These are phyloP conservation scores for Tribolium madens DNA, from an alignment of 1,140 invertebrate genomes.

Conservation along the genomic window DNA sequence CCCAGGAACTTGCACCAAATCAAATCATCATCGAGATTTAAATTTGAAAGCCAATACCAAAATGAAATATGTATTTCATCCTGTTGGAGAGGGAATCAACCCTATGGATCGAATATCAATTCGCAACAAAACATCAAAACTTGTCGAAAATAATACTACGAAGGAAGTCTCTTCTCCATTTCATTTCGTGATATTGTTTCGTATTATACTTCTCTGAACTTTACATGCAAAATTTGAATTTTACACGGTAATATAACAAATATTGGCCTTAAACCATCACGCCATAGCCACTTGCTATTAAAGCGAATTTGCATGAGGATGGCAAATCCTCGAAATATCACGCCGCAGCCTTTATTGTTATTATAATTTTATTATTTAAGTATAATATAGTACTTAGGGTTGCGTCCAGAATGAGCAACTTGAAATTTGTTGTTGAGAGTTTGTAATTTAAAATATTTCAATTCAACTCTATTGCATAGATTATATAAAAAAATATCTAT, in stretches of 20 bases:
- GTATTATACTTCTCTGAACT: constrained; percentile 19
- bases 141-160: constrained; percentile 33
- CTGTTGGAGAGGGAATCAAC: not conserved
- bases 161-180: constrained; percentile 31
- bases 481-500: no score
- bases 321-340: not conserved
- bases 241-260: constrained; percentile 26
- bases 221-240: constrained; percentile 33
- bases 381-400: not conserved
- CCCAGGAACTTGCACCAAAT: constrained; percentile 10
- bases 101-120: constrained; percentile 34
- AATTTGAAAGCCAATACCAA: constrained; percentile 16
- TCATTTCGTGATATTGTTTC: constrained; percentile 33
- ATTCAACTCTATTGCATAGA: no score
- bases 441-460: not conserved
- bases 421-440: not conserved
- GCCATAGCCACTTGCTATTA: constrained; percentile 6
- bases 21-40: constrained; percentile 29
- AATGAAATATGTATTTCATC: constrained; percentile 31
- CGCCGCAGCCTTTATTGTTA: constrained; percentile 16
- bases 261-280: constrained; percentile 23
- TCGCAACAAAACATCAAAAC: constrained; percentile 36
- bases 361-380: constrained; percentile 32
- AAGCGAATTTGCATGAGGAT: constrained; percentile 21
- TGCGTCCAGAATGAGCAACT: not conserved